Percentiles rank a stretch among this genome's conserved stretches.
Evolutionary conservation across 1,140 invertebrate species (phyloP).

Genomic region (Tetranychus urticae): DNA sequence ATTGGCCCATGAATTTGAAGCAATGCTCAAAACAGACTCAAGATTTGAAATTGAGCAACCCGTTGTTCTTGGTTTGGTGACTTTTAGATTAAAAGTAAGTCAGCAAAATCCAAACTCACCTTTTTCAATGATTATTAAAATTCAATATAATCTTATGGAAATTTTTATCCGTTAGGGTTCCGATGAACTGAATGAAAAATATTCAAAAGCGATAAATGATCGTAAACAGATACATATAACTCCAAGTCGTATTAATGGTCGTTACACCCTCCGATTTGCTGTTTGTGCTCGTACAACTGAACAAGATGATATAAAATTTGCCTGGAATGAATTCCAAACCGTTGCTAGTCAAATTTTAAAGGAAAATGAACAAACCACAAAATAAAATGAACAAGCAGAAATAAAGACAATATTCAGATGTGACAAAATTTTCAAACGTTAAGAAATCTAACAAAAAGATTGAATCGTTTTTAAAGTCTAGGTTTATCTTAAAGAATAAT

Average conservation of each 20-base stretch:
- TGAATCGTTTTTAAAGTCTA: no score
- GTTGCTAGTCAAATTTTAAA: neutral
- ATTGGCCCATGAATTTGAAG: constrained; percentile 49
- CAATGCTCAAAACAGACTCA: constrained; percentile 36
- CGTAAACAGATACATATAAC: constrained; percentile 62
- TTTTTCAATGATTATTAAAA: neutral
- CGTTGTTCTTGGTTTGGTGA: constrained; percentile 53
- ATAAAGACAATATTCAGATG: no score
- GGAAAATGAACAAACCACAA: no score
- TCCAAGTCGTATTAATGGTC: constrained; percentile 36
- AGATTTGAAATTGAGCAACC: constrained; percentile 52
- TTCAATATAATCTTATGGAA: neutral
- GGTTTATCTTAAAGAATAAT: no score
- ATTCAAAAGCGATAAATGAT: constrained; percentile 47
- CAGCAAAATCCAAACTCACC: neutral
- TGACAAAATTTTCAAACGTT: no score
- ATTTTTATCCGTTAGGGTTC: constrained; percentile 28
- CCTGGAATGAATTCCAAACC: constrained; percentile 40
- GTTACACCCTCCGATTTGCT: constrained; percentile 52
- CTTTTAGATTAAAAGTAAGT: constrained; percentile 51
- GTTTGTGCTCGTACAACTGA: constrained; percentile 46
- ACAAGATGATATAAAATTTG: constrained; percentile 44
- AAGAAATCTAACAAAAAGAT: no score
- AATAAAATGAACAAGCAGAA: no score
- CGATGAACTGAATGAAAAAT: constrained; percentile 41